These are phyloP conservation scores for Barnardius zonarius DNA, from an alignment of 2,113 vertebrate species.

Conservation along the genomic window DNA sequence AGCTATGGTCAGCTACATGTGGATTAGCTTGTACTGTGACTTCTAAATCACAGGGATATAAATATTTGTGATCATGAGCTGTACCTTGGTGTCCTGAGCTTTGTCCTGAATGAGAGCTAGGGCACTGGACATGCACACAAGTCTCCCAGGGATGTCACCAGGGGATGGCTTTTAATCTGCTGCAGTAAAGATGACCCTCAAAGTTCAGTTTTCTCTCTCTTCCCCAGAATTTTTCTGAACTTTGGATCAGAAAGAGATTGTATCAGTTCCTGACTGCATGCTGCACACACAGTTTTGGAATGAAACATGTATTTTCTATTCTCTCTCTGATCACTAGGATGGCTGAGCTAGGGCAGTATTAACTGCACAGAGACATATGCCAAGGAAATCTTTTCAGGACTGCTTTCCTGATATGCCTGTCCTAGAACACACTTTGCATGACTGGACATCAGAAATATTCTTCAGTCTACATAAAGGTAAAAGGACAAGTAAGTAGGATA, in stretches of 20 bases:
- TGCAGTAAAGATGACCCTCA: neutral
- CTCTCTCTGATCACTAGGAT: neutral
- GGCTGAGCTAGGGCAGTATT: neutral
- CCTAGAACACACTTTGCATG: neutral
- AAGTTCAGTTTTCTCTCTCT: neutral
- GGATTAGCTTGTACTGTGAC: neutral
- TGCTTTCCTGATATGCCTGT: neutral
- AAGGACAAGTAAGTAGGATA: neutral
- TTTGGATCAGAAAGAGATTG: neutral
- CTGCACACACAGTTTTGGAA: neutral
- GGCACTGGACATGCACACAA: neutral
- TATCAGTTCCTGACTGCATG: neutral
- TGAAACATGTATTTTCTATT: neutral
- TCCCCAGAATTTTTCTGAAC: neutral
- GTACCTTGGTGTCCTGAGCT: neutral
- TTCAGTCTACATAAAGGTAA: neutral
- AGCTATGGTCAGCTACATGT: neutral
- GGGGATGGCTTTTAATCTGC: neutral
- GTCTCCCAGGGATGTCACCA: neutral
- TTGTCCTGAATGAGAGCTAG: neutral
- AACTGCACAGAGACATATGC: neutral
- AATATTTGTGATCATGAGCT: neutral
- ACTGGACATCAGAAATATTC: neutral
- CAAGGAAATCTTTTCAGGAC: neutral
- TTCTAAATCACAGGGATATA: neutral